Evolutionary conservation across 2,797 vertebrate genomes (phyloP).

Genomic region (Silurus aristotelis): DNA sequence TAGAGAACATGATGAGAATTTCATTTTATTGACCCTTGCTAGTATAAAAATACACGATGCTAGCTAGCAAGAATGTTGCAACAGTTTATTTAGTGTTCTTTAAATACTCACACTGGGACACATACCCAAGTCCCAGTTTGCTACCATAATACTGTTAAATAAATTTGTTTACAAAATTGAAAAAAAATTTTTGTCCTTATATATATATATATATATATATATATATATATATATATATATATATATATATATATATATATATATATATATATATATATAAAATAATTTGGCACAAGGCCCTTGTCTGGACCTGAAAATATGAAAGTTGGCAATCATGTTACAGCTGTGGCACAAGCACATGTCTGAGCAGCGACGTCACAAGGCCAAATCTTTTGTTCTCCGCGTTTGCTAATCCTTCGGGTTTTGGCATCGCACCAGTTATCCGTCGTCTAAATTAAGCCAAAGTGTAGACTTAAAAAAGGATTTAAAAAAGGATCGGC

Average conservation of each 20-base stretch:
- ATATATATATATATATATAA: too few species aligned
- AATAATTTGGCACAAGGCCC: background rate
- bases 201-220: too few species aligned
- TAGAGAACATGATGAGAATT: background rate
- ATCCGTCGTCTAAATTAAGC: constrained; percentile 27
- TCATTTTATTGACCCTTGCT: background rate
- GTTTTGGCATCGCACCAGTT: constrained; percentile 12
- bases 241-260: too few species aligned
- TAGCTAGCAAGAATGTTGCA: background rate
- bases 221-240: too few species aligned
- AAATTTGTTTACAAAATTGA: too few species aligned
- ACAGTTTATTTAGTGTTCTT: background rate
- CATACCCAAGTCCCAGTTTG: background rate
- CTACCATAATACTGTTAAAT: background rate
- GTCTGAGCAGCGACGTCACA: background rate
- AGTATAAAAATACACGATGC: background rate
- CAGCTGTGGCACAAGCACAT: constrained; percentile 6
- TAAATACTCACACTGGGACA: background rate
- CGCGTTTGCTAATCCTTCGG: constrained; percentile 1
- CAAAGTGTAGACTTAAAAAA: constrained; percentile 13
- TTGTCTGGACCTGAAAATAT: background rate
- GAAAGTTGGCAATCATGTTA: background rate
- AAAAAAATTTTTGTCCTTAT: too few species aligned
- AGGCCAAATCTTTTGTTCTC: constrained; percentile 25
- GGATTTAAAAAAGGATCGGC: background rate